Evolutionary conservation across 2,888 invertebrate genomes (phyloP).

Genomic region (Agrotis clavis): DNA sequence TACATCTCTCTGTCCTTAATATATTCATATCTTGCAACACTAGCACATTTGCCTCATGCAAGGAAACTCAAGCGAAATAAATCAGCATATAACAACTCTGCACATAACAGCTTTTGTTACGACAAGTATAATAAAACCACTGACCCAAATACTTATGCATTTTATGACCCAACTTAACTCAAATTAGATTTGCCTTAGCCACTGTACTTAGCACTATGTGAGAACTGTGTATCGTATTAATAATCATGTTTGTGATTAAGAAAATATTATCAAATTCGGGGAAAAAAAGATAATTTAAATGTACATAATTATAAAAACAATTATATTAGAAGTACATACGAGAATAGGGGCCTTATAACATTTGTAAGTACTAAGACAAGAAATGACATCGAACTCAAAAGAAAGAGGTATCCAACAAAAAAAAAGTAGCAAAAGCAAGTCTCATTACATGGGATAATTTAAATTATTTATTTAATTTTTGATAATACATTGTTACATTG

Average conservation of each 20-base stretch:
- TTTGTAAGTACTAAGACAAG: too few species aligned
- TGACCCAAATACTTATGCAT: slow-evolving; percentile 78
- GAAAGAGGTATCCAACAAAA: too few species aligned
- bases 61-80: slow-evolving; percentile 48
- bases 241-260: not conserved
- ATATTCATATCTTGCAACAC: slow-evolving; percentile 39
- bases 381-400: too few species aligned
- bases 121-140: slow-evolving; percentile 76
- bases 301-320: not conserved
- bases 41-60: slow-evolving; percentile 44
- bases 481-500: too few species aligned
- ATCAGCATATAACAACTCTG: slow-evolving; percentile 46
- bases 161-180: slow-evolving; percentile 76
- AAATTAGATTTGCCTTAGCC: slow-evolving; percentile 59
- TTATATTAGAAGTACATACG: not conserved
- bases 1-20: slow-evolving; percentile 27
- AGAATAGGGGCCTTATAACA: not conserved
- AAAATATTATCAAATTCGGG: not conserved
- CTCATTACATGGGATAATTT: too few species aligned
- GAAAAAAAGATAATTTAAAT: not conserved
- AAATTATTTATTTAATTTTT: too few species aligned
- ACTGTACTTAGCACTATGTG: slow-evolving; percentile 46
- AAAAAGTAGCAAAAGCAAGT: too few species aligned
- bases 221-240: slow-evolving; percentile 1
- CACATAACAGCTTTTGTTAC: slow-evolving; percentile 49